Evolutionary conservation across 2,113 vertebrate species (phyloP).

Genomic region (Pyrgilauda ruficollis): DNA sequence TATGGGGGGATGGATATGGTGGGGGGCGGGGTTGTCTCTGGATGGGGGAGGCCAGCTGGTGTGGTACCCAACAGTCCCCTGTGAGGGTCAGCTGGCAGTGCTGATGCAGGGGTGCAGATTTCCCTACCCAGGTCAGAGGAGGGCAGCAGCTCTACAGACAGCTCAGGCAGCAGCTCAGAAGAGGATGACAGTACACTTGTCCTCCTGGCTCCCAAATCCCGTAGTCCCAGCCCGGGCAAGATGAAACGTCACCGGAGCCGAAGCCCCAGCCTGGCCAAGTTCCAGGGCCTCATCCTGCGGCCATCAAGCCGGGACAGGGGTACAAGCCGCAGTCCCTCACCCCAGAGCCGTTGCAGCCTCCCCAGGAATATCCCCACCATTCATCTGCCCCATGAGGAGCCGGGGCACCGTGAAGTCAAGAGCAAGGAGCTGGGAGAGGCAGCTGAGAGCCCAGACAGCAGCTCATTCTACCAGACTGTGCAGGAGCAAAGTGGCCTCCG

Average conservation of each 20-base stretch:
- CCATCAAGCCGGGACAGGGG: slow-evolving; percentile 79
- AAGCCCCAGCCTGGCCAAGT: slow-evolving; percentile 85
- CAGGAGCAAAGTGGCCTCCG: neutral
- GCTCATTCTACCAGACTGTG: slow-evolving; percentile 58
- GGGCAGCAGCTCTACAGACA: slow-evolving; percentile 81
- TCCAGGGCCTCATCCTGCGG: slow-evolving; percentile 87
- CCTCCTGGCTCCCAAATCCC: slow-evolving; percentile 86
- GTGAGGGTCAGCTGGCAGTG: neutral
- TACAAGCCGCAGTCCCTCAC: slow-evolving; percentile 79
- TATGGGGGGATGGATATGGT: neutral
- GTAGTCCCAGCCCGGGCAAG: slow-evolving; percentile 90
- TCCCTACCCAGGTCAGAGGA: slow-evolving; percentile 81
- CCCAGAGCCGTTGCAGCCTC: slow-evolving; percentile 67
- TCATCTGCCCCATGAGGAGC: slow-evolving; percentile 63
- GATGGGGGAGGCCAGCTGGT: neutral
- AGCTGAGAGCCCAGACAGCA: slow-evolving; percentile 48
- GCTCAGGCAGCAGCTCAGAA: slow-evolving; percentile 84
- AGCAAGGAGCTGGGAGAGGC: slow-evolving; percentile 55
- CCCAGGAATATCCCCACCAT: slow-evolving; percentile 72
- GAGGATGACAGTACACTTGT: slow-evolving; percentile 93
- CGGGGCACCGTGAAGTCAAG: slow-evolving; percentile 4
- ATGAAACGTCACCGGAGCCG: slow-evolving; percentile 79
- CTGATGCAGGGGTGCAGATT: slow-evolving; percentile 76
- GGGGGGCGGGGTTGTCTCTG: neutral
- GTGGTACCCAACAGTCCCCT: neutral